phyloP scores from a whole-genome alignment of 92 coral and sea anemone genomes.

The Epizoanthus scotinus region DNA sequence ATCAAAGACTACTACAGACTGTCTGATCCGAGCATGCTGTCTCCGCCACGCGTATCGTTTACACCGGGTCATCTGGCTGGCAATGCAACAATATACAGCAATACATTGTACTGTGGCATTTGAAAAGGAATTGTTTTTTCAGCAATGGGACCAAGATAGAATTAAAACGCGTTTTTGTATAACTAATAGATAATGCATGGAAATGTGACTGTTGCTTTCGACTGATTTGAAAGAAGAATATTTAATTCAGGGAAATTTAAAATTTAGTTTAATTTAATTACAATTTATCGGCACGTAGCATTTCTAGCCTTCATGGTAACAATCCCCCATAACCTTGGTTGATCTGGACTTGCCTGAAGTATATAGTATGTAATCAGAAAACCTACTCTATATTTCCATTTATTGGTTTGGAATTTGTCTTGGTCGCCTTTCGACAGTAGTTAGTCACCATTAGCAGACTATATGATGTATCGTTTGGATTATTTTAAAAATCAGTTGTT shows the following conservation, averaged over 20 bases:
- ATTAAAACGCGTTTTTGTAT: neutral
- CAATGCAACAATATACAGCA: constrained; percentile 16
- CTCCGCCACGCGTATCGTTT: constrained; percentile 20
- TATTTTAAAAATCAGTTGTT: neutral
- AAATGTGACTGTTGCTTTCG: neutral
- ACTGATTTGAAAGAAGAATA: neutral
- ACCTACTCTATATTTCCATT: too few species aligned
- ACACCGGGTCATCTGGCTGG: constrained; percentile 19
- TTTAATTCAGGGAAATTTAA: too few species aligned
- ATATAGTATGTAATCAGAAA: too few species aligned
- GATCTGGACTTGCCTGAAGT: too few species aligned
- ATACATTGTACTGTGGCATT: constrained; percentile 2
- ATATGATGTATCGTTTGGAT: neutral
- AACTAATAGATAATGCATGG: too few species aligned
- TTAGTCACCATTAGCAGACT: too few species aligned
- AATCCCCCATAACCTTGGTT: too few species aligned
- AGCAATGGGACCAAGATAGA: neutral
- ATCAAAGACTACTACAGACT: constrained; percentile 7
- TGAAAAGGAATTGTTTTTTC: constrained; percentile 27
- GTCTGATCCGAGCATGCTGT: constrained; percentile 16
- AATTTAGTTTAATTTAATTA: too few species aligned
- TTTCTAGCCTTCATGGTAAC: too few species aligned
- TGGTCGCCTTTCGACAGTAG: too few species aligned
- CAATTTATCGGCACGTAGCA: too few species aligned
- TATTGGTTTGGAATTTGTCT: too few species aligned